Evolutionary conservation across 2,797 vertebrate genomes (phyloP).

Genomic region (Lindbergichthys nudifrons): DNA sequence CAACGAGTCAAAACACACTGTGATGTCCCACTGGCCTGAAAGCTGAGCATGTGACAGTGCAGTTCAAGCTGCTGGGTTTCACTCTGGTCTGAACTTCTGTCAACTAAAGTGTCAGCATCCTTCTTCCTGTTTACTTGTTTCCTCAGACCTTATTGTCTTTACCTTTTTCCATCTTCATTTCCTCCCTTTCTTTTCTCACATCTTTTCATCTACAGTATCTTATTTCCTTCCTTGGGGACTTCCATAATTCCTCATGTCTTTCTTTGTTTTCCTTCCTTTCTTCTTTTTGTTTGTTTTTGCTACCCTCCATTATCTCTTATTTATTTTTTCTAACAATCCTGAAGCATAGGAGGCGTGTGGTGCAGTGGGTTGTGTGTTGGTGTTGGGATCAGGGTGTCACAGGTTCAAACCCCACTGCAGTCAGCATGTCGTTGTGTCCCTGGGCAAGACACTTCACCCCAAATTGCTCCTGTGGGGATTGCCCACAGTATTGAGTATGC

Average conservation of each 20-base stretch:
- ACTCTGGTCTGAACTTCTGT: slow-evolving; percentile 11
- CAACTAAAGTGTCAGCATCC: neutral
- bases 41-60: slow-evolving; percentile 21
- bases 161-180: neutral
- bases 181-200: no score
- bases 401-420: no score
- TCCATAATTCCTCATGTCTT: neutral
- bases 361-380: no score
- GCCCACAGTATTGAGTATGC: no score
- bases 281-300: neutral
- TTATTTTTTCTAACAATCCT: neutral
- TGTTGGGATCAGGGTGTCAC: no score
- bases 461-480: no score
- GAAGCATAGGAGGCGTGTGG: no score
- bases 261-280: neutral
- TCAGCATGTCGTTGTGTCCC: no score
- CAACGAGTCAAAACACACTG: slow-evolving; percentile 13
- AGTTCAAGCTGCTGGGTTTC: neutral
- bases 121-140: neutral
- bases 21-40: slow-evolving; percentile 34
- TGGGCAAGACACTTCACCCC: no score
- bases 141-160: neutral
- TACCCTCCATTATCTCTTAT: neutral
- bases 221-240: neutral
- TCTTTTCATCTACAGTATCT: neutral